Base-by-base conservation (phyloP, 2,797 vertebrate species). In the Enteromius mattozi region DNA sequence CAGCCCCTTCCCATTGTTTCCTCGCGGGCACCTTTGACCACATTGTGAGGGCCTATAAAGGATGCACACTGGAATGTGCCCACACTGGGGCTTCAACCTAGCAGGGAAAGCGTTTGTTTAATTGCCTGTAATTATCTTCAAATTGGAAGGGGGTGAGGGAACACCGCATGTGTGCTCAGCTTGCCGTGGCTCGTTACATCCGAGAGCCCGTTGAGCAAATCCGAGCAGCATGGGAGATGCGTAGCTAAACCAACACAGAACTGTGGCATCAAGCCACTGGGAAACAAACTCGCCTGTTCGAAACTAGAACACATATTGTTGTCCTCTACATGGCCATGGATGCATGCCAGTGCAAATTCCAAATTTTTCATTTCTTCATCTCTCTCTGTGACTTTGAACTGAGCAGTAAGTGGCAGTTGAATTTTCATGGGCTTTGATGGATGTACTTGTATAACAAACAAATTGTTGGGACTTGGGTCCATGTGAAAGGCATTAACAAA, bases 41-140 rank as follows among this genome's bases (percentile, higher is more conserved):
- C 80, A 75, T 84, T 69, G 47, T 68, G 27, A 85, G 68, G 21
- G 42, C 78, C 45, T 37, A 91, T 87, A 72, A 90, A 89, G 88
- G 81, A 89, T 71, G 76, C 78, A 84, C 88, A 89, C 69, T 83
- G 89, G 89, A 90, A 91, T 86, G 86, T 88, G 82, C 89, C 84
- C 88, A 80, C 19, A 49, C 68, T 89, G 87, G 37, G 51, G 68
- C 81, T 87, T 82, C 87, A 87, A 82, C 81, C 24, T 66, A 83
- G 74, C 75, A 75, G 72, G 68, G 71, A 90, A 89, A 90, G 88
- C 79, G 75, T 89, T 87, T 86, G 91, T 90, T 91, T 91, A 90
- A 91, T 91, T 89, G 89, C 86, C 88, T 92, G 90, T 90, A 92
- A 92, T 93, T 92, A 92, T 91, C 87, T 91, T 88, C 76, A 89